phyloP scores from a whole-genome alignment of 2,797 vertebrate species.

The Oceanodroma leucorhoa region DNA sequence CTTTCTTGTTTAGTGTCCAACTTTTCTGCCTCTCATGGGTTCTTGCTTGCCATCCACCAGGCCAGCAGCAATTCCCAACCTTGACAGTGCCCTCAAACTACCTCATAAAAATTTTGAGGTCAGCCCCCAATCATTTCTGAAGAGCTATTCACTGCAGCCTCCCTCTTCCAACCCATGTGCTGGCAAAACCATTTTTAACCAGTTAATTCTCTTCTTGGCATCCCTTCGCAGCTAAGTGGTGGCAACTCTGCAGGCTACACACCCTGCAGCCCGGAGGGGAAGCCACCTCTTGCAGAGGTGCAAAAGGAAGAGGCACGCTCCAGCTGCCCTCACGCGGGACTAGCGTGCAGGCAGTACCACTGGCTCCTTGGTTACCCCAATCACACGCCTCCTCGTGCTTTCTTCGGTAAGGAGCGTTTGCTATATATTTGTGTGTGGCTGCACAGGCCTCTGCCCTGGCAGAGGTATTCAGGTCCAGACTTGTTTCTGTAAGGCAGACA shows the following conservation, averaged over 20 bases:
- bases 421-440: background rate
- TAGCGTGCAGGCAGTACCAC: rapidly evolving
- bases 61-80: background rate
- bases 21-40: background rate
- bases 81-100: background rate
- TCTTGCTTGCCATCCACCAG: background rate
- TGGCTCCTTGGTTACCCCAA: background rate
- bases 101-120: background rate
- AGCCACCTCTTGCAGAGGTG: background rate
- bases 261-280: background rate
- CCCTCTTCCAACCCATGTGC: background rate
- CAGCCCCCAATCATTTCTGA: background rate
- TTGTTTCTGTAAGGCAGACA: background rate
- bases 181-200: background rate
- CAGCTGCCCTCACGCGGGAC: background rate
- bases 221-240: background rate
- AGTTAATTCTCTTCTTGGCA: background rate
- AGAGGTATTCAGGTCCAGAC: background rate
- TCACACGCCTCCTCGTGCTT: rapidly evolving
- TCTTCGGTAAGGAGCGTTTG: background rate
- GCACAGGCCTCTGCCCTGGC: background rate
- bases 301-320: background rate
- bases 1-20: background rate
- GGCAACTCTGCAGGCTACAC: background rate
- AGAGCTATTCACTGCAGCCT: background rate